Conservation (phyloP, 2,113 vertebrate species). For the Sylvia atricapilla region DNA sequence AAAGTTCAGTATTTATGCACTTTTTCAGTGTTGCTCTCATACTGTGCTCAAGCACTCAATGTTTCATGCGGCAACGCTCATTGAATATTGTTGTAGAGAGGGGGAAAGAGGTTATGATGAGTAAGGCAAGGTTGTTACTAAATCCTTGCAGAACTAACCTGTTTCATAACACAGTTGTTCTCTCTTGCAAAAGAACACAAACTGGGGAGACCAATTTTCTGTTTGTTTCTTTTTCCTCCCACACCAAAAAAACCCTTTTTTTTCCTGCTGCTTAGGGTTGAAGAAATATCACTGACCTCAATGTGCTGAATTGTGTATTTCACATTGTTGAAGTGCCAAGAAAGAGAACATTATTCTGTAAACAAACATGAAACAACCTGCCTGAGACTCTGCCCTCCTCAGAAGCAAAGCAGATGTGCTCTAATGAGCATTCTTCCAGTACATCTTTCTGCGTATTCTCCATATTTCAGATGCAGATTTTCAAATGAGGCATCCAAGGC, state of each 20-base stretch:
- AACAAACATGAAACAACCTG: not conserved
- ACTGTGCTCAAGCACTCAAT: not conserved
- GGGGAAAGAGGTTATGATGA: not conserved
- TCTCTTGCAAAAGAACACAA: not conserved
- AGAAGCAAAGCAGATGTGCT: constrained; percentile 7
- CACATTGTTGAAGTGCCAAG: not conserved
- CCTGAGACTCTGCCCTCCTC: not conserved
- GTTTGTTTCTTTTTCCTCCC: not conserved
- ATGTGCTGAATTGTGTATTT: not conserved
- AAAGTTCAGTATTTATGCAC: not conserved
- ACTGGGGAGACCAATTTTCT: not conserved
- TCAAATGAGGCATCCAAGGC: not conserved
- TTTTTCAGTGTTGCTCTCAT: not conserved
- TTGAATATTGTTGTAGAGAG: not conserved
- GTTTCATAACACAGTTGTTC: not conserved
- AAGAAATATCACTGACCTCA: not conserved
- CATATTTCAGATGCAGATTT: not conserved
- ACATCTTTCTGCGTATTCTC: not conserved
- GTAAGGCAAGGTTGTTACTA: not conserved
- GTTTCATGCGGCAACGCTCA: not conserved
- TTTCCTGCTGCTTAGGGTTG: not conserved
- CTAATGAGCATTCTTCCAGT: not conserved
- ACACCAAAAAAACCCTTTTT: accelerated
- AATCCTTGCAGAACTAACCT: not conserved
- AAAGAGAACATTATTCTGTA: not conserved